Conservation (phyloP, 2,797 vertebrate genomes). For the Schizopygopsis pylzovi region DNA sequence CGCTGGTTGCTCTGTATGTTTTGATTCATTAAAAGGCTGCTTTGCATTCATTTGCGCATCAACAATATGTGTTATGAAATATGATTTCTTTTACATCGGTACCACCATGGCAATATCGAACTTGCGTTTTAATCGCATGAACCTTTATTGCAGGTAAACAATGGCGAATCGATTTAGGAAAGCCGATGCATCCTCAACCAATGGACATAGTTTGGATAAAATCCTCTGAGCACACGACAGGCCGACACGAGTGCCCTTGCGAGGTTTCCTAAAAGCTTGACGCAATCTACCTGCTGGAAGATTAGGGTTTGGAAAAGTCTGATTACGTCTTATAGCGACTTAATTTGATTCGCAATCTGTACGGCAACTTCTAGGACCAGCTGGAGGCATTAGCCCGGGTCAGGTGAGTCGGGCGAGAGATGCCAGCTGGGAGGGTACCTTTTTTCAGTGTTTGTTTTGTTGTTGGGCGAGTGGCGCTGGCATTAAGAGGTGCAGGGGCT, state of each 20-base stretch:
- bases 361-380: neutral
- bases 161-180: constrained; percentile 32
- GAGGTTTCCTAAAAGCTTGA: constrained; percentile 30
- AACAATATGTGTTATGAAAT: neutral
- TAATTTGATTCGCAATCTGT: constrained; percentile 39
- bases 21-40: neutral
- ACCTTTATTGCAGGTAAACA: constrained; percentile 29
- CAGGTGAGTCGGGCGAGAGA: constrained; percentile 9
- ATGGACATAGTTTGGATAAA: neutral
- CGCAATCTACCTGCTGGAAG: constrained; percentile 18
- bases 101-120: neutral
- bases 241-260: constrained; percentile 31
- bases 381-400: constrained; percentile 21
- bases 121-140: constrained; percentile 6
- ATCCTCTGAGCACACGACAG: constrained; percentile 20
- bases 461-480: constrained; percentile 60
- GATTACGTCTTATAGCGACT: constrained; percentile 38
- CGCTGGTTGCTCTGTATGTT: neutral
- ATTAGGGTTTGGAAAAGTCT: constrained; percentile 40
- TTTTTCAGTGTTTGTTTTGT: constrained; percentile 54
- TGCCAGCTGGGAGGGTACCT: constrained; percentile 13
- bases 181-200: constrained; percentile 44
- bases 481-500: constrained; percentile 76
- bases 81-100: neutral
- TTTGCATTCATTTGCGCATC: neutral